phyloP scores from a whole-genome alignment of 2,797 vertebrate genomes.

The Macroramphosus scolopax region DNA sequence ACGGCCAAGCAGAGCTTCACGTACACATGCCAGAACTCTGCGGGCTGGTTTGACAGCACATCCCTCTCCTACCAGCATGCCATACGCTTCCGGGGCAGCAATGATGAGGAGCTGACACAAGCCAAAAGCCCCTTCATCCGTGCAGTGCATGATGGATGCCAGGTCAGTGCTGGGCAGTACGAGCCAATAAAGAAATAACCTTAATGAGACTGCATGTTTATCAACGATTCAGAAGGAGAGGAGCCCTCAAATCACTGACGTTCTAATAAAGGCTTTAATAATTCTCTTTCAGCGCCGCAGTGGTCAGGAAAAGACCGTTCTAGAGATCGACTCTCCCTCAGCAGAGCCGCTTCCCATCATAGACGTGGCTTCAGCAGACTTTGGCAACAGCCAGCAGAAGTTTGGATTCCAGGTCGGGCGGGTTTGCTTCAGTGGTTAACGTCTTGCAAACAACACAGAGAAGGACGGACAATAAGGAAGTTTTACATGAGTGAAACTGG shows the following conservation, averaged over 20 bases:
- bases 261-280: conserved; percentile 37
- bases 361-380: conserved; percentile 84
- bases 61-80: conserved; percentile 72
- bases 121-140: conserved; percentile 77
- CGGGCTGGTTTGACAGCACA: conserved; percentile 83
- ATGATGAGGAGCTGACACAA: conserved; percentile 84
- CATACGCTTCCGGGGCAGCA: conserved; percentile 81
- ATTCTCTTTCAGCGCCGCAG: conserved; percentile 76
- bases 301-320: conserved; percentile 83
- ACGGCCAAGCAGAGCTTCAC: conserved; percentile 85
- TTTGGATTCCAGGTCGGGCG: conserved; percentile 91
- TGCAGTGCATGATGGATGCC: conserved; percentile 84
- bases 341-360: conserved; percentile 84
- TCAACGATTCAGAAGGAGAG: conserved; percentile 24
- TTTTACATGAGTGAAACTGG: conserved; percentile 46
- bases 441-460: no score
- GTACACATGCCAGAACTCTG: conserved; percentile 86
- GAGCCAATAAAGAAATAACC: conserved; percentile 20
- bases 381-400: conserved; percentile 87
- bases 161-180: conserved; percentile 79
- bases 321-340: conserved; percentile 81
- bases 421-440: conserved; percentile 89
- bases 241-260: conserved; percentile 25
- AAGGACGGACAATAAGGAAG: no score
- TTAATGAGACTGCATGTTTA: conserved; percentile 36